A percentile compares a stretch with the other conserved stretches of the same genome.
phyloP scores from a whole-genome alignment of 2,888 invertebrate species.

The Nomada ferruginata region DNA sequence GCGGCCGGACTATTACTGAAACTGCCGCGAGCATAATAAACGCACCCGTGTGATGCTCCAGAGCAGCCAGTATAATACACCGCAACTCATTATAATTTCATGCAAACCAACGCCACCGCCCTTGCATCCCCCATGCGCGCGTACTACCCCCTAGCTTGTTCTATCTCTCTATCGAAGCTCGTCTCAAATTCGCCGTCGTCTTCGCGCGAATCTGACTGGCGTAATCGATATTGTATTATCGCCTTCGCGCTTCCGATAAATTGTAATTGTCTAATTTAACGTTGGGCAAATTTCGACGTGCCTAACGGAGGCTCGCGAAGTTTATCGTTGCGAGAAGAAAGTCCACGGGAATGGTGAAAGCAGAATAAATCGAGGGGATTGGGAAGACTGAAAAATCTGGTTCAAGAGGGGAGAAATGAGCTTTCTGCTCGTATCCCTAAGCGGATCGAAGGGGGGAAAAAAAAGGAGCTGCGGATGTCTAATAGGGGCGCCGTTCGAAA shows the following conservation, averaged over 20 bases:
- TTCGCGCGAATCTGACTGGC: neutral
- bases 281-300: slow-evolving; percentile 42
- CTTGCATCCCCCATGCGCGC: neutral
- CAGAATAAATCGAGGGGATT: neutral
- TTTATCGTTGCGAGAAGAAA: neutral
- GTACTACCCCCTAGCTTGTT: neutral
- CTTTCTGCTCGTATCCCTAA: slow-evolving; percentile 21
- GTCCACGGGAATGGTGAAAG: neutral
- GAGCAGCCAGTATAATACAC: slow-evolving; percentile 21
- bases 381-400: slow-evolving; percentile 20
- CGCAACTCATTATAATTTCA: slow-evolving; percentile 36
- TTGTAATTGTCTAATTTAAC: slow-evolving; percentile 35
- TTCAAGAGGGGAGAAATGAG: slow-evolving; percentile 18
- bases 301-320: slow-evolving; percentile 1
- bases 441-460: slow-evolving; percentile 10
- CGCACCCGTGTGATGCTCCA: slow-evolving; percentile 24
- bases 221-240: slow-evolving; percentile 22
- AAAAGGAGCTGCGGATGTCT: neutral
- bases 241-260: neutral
- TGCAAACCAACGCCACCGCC: neutral
- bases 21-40: slow-evolving; percentile 35
- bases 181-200: neutral
- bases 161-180: neutral
- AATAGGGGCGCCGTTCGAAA: slow-evolving; percentile 20
- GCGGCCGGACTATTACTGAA: slow-evolving; percentile 25